Conservation (phyloP, 1,140 invertebrate species). For the Drosophila elegans region DNA sequence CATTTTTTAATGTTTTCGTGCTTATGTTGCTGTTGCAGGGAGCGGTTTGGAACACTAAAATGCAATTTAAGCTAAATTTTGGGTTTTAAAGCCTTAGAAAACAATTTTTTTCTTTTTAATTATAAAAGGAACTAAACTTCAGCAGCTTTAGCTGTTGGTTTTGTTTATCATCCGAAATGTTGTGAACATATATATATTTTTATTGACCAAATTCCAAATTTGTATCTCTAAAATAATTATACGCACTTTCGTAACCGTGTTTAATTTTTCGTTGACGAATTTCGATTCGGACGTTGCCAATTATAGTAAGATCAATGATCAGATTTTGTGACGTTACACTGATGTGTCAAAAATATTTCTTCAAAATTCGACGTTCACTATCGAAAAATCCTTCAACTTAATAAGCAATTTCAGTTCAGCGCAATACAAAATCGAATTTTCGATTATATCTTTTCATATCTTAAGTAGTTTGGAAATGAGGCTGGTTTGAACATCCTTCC, state of each 20-base stretch:
- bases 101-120: conserved; percentile 12
- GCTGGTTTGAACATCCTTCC: too few species aligned
- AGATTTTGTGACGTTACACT: too few species aligned
- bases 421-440: too few species aligned
- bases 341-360: too few species aligned
- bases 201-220: conserved; percentile 32
- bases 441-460: too few species aligned
- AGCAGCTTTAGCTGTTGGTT: conserved; percentile 3
- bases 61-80: conserved; percentile 59
- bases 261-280: conserved; percentile 59
- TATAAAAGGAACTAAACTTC: conserved; percentile 42
- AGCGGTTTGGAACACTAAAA: conserved; percentile 52
- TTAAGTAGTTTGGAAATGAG: too few species aligned
- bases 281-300: conserved; percentile 30
- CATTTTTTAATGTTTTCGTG: conserved; percentile 21
- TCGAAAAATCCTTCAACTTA: too few species aligned
- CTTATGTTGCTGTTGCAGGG: conserved; percentile 10
- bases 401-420: too few species aligned
- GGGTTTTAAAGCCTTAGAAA: conserved; percentile 55
- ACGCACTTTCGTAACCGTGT: conserved; percentile 35
- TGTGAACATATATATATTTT: too few species aligned
- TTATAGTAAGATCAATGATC: conserved; percentile 8
- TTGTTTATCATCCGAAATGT: conserved; percentile 21
- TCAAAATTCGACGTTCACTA: too few species aligned
- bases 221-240: conserved; percentile 25